A percentile compares a stretch with the other conserved stretches of the same genome.
These are phyloP conservation scores for Cephalotes varians DNA, from an alignment of 2,888 invertebrate species.

Conservation along the genomic window DNA sequence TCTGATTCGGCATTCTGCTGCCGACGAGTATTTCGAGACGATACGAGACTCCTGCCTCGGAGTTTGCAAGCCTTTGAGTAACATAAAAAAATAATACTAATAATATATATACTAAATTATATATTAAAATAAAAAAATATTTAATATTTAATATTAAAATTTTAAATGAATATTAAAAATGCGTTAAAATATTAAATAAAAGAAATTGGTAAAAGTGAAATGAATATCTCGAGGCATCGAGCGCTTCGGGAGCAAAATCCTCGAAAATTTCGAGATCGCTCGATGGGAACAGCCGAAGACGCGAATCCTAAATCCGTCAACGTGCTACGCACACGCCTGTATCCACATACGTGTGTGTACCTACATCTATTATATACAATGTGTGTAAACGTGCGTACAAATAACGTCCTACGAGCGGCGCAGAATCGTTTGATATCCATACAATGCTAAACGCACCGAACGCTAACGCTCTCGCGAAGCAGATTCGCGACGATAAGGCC, in stretches of 20 bases:
- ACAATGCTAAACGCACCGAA: constrained; percentile 80
- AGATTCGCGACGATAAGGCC: constrained; percentile 48
- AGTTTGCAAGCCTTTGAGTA: neutral
- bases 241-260: neutral
- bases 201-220: neutral
- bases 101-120: neutral
- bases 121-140: neutral
- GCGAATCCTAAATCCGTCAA: neutral
- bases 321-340: neutral
- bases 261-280: constrained; percentile 24
- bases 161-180: neutral
- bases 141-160: neutral
- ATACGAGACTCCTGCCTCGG: neutral
- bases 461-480: constrained; percentile 66
- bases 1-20: neutral
- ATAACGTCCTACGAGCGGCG: constrained; percentile 52
- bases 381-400: neutral
- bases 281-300: neutral
- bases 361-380: no score
- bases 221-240: neutral
- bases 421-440: constrained; percentile 76
- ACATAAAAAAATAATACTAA: neutral
- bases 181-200: neutral
- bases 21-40: neutral
- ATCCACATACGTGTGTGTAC: no score